A percentile compares a stretch with the other conserved stretches of the same genome.
Conservation (phyloP, 2,888 invertebrate species). For the Entomobrya proxima region DNA sequence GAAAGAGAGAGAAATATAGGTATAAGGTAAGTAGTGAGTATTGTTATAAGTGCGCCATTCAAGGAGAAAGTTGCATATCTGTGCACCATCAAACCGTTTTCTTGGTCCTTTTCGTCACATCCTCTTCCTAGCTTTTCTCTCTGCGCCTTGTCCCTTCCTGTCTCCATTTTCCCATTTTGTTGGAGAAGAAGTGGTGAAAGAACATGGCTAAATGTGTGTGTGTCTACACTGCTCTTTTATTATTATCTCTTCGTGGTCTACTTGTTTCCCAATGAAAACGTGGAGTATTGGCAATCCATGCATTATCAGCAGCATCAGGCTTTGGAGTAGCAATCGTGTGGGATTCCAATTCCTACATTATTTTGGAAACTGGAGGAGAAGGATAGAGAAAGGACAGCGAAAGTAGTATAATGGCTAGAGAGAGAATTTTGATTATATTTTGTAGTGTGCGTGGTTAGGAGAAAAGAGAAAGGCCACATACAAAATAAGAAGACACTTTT, state of each 20-base stretch:
- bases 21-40: no score
- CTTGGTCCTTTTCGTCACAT: slow-evolving; percentile 1
- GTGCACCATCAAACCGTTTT: not conserved
- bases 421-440: no score
- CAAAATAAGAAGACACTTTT: not conserved
- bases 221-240: no score
- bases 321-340: not conserved
- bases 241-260: not conserved
- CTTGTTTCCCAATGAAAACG: not conserved
- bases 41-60: no score
- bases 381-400: not conserved
- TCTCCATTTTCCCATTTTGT: slow-evolving; percentile 42
- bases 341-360: not conserved
- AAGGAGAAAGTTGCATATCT: no score
- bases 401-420: no score
- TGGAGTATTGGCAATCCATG: not conserved
- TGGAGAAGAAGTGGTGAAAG: not conserved
- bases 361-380: not conserved
- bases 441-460: no score
- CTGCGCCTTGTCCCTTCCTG: slow-evolving; percentile 39
- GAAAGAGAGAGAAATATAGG: not conserved
- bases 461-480: not conserved
- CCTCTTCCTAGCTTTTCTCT: no score
- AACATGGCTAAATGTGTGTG: no score
- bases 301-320: not conserved